phyloP scores from a whole-genome alignment of 2,797 vertebrate species.

The Leptodactylus fallax region DNA sequence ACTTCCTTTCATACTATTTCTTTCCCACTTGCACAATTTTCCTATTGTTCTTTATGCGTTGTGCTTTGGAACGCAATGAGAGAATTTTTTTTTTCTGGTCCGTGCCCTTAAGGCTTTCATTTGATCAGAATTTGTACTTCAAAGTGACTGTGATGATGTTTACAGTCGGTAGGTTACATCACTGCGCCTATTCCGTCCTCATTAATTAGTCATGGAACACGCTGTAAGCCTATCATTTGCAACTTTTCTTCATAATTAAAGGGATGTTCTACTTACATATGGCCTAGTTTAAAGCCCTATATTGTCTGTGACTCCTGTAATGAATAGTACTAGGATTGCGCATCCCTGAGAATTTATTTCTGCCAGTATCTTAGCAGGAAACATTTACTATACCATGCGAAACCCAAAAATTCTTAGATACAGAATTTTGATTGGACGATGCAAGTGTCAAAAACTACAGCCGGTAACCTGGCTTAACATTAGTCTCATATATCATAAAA shows the following conservation, averaged over 20 bases:
- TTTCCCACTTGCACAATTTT: neutral
- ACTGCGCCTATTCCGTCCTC: slow-evolving; percentile 8
- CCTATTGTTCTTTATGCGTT: slow-evolving; percentile 21
- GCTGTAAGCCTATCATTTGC: slow-evolving; percentile 21
- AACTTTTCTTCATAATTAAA: slow-evolving; percentile 29
- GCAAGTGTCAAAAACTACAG: neutral
- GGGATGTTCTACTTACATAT: neutral
- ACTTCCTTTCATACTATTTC: slow-evolving; percentile 21
- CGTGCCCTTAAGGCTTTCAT: slow-evolving; percentile 17
- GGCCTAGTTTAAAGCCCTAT: neutral
- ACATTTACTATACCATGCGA: neutral
- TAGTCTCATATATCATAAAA: too few species aligned
- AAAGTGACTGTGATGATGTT: slow-evolving; percentile 30
- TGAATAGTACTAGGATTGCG: neutral
- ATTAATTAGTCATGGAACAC: slow-evolving; percentile 24
- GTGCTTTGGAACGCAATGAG: slow-evolving; percentile 6
- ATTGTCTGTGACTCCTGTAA: neutral
- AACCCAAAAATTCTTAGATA: neutral
- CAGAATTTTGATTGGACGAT: neutral
- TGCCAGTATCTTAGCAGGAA: neutral
- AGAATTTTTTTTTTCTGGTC: neutral
- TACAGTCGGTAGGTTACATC: slow-evolving; percentile 7
- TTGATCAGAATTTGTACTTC: slow-evolving; percentile 29
- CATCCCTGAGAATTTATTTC: neutral
- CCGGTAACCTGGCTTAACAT: neutral